Conservation (phyloP, 2,113 vertebrate species). For the Galeopterus variegatus region DNA sequence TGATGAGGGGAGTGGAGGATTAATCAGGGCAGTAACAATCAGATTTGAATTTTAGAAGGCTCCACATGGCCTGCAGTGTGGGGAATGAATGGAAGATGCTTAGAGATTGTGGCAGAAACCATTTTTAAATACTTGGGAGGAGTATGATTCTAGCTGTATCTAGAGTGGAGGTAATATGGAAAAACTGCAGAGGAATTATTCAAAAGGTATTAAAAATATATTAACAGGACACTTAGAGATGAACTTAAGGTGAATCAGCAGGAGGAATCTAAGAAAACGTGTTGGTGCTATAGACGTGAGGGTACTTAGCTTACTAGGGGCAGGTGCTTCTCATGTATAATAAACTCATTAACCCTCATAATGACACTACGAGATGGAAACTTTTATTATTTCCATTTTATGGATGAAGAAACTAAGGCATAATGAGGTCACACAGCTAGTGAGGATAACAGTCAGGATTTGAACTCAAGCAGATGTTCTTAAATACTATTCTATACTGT, state of each 20-base stretch:
- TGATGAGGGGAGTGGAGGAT: not conserved
- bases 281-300: not conserved
- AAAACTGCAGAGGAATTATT: not conserved
- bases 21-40: not conserved
- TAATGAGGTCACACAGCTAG: not conserved
- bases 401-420: not conserved
- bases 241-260: not conserved
- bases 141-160: not conserved
- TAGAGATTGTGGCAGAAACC: not conserved
- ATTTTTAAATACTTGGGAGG: not conserved
- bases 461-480: not conserved
- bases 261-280: not conserved
- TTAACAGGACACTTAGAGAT: not conserved
- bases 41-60: not conserved
- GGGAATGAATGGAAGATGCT: not conserved
- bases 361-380: not conserved
- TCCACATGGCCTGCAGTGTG: too few species aligned
- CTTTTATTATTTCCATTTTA: not conserved
- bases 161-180: not conserved
- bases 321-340: not conserved
- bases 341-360: not conserved
- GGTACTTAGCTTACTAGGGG: not conserved
- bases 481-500: not conserved
- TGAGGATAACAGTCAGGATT: not conserved
- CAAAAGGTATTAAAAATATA: not conserved